phyloP scores from a whole-genome alignment of 2,797 vertebrate species.

The Okamejei kenojei region DNA sequence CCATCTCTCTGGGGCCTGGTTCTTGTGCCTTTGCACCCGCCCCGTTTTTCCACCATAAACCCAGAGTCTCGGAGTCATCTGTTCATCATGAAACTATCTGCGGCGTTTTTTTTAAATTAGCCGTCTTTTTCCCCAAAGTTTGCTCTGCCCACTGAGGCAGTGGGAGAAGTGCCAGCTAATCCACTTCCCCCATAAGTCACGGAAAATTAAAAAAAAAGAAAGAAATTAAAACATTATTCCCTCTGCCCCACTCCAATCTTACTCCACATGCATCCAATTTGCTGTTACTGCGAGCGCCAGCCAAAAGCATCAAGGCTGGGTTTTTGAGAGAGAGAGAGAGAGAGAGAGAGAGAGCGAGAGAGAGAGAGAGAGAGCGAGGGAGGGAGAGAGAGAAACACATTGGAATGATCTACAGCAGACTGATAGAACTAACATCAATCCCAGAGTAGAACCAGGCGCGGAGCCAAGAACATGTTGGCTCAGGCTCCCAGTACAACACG shows the following conservation, averaged over 20 bases:
- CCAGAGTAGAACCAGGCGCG: not conserved
- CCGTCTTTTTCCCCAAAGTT: no score
- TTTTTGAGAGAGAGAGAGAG: constrained; percentile 15
- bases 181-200: not conserved
- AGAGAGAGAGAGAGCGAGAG: constrained; percentile 16
- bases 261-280: constrained; percentile 32
- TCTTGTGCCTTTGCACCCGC: no score
- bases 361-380: constrained; percentile 23
- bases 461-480: constrained; percentile 15
- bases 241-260: constrained; percentile 27
- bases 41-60: no score
- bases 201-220: not conserved
- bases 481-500: not conserved
- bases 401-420: constrained; percentile 1
- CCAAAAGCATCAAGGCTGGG: constrained; percentile 24
- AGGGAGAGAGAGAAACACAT: constrained; percentile 30
- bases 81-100: not conserved
- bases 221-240: constrained; percentile 5
- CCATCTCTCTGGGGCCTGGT: no score
- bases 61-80: no score
- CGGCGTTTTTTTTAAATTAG: not conserved
- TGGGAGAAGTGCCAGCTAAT: not conserved
- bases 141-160: not conserved
- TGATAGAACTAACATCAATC: constrained; percentile 14
- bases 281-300: not conserved